phyloP scores from a whole-genome alignment of 2,113 vertebrate species.

The Mionectes macconnelli region DNA sequence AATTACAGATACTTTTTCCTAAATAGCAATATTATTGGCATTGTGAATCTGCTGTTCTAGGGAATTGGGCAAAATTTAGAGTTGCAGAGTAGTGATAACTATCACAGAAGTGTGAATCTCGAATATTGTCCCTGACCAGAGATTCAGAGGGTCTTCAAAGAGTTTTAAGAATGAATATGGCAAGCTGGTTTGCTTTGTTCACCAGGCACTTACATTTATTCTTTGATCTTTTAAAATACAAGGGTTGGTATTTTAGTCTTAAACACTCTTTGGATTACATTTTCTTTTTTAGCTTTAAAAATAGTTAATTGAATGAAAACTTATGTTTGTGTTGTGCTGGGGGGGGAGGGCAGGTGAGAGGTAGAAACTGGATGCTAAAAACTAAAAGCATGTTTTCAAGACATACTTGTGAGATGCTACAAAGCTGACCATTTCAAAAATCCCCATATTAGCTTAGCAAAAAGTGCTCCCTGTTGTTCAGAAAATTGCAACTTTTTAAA shows the following conservation, averaged over 20 bases:
- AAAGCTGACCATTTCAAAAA: background rate
- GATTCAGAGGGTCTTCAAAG: background rate
- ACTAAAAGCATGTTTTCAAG: background rate
- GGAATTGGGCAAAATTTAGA: background rate
- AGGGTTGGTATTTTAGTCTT: background rate
- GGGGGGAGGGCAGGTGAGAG: background rate
- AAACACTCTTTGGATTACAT: background rate
- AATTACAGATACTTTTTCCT: background rate
- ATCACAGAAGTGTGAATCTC: background rate
- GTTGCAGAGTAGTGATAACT: background rate
- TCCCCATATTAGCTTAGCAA: background rate
- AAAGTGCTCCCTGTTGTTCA: background rate
- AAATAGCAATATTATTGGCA: background rate
- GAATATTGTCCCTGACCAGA: background rate
- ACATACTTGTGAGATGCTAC: background rate
- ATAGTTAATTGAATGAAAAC: background rate
- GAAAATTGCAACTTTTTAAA: background rate
- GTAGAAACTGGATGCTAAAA: background rate
- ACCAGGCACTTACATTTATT: background rate
- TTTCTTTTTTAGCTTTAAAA: background rate
- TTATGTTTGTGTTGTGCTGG: background rate
- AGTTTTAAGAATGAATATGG: background rate
- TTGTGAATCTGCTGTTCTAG: background rate
- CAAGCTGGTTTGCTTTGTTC: background rate
- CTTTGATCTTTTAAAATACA: background rate